Conservation (phyloP, 1,140 invertebrate genomes). For the Sitodiplosis mosellana region DNA sequence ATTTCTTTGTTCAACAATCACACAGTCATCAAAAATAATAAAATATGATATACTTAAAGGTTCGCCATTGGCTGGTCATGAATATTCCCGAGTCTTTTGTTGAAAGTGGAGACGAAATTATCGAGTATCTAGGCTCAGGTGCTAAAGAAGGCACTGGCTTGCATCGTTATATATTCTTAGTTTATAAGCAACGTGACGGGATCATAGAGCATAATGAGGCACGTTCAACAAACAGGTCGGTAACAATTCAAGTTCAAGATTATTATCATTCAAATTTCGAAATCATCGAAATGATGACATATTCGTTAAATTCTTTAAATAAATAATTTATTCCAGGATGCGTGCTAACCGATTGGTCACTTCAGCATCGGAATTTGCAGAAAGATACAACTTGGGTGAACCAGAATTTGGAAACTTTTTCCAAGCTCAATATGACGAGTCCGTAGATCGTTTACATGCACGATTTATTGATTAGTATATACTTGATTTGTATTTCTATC, state of each 20-base stretch:
- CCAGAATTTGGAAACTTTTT: conserved; percentile 23
- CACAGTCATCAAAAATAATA: too few relatives aligned
- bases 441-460: conserved; percentile 12
- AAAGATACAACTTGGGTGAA: conserved; percentile 21
- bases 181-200: conserved; percentile 63
- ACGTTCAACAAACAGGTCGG: conserved; percentile 16
- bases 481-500: too few relatives aligned
- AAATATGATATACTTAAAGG: too few relatives aligned
- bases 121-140: conserved; percentile 69
- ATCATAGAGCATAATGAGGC: conserved; percentile 10
- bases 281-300: too few relatives aligned
- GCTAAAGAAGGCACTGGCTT: conserved; percentile 65
- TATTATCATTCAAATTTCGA: too few relatives aligned
- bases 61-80: conserved; percentile 81
- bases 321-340: conserved; percentile 25
- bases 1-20: too few relatives aligned
- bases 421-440: conserved; percentile 22
- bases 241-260: conserved; percentile 1
- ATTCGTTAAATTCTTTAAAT: too few relatives aligned
- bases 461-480: too few relatives aligned
- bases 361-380: conserved; percentile 17
- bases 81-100: conserved; percentile 74
- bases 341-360: conserved; percentile 17
- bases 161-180: conserved; percentile 77
- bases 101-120: conserved; percentile 49